Evolutionary conservation across 2,888 invertebrate genomes (phyloP).

Genomic region (Philhelius pedissequus): DNA sequence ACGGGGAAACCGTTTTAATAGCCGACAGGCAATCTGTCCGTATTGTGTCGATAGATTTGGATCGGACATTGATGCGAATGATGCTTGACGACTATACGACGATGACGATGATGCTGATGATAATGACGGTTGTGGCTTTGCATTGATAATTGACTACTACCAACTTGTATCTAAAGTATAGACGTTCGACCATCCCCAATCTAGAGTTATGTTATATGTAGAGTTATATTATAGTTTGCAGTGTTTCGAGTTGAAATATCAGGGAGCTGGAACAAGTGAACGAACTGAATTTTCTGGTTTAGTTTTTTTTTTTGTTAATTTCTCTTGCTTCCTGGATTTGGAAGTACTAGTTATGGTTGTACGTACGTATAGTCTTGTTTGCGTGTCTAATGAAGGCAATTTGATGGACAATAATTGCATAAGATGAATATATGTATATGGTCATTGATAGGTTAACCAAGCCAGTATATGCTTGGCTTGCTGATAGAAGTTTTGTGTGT

Average conservation of each 20-base stretch:
- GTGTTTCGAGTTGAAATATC: neutral
- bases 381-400: conserved; percentile 47
- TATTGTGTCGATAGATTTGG: conserved; percentile 66
- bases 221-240: neutral
- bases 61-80: conserved; percentile 58
- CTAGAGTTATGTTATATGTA: neutral
- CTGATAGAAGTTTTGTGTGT: neutral
- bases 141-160: conserved; percentile 65
- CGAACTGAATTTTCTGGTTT: conserved; percentile 55
- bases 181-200: neutral
- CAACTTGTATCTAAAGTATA: conserved; percentile 1
- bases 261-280: conserved; percentile 22
- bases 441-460: conserved; percentile 5
- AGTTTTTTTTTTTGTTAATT: conserved; percentile 8
- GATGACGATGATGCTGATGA: conserved; percentile 47
- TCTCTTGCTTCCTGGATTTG: conserved; percentile 45
- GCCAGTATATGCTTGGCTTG: neutral
- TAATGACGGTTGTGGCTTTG: conserved; percentile 63
- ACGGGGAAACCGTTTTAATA: conserved; percentile 66
- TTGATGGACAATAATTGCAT: conserved; percentile 58
- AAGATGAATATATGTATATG: conserved; percentile 27
- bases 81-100: conserved; percentile 49
- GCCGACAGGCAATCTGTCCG: conserved; percentile 68
- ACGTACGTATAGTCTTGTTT: neutral
- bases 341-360: neutral